A percentile compares a stretch with the other conserved stretches of the same genome.
These are phyloP conservation scores for Caenorhabditis virilis DNA, from an alignment of 2,888 invertebrate genomes.

Conservation along the genomic window DNA sequence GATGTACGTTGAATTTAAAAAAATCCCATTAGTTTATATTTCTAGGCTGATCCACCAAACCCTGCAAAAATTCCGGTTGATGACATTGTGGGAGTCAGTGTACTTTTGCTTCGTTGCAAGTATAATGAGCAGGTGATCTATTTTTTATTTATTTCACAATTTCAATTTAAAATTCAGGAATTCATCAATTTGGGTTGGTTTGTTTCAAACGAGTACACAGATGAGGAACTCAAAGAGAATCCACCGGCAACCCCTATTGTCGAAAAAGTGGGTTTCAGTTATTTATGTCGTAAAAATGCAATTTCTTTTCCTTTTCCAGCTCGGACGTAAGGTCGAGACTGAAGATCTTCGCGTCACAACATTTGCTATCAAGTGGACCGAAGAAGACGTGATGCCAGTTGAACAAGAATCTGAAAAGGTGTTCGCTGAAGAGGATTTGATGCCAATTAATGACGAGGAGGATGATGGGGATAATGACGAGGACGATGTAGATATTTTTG, in stretches of 20 bases:
- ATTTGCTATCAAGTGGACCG: constrained; percentile 72
- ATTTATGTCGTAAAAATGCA: constrained; percentile 1
- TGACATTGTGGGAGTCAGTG: constrained; percentile 96
- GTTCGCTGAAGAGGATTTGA: constrained; percentile 45
- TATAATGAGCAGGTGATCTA: constrained; percentile 53
- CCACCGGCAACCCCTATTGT: constrained; percentile 90
- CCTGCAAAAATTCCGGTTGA: constrained; percentile 89
- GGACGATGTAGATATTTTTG: constrained; percentile 9
- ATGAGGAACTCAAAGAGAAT: constrained; percentile 89
- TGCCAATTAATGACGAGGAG: constrained; percentile 45
- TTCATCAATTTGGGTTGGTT: constrained; percentile 98
- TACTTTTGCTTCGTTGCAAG: constrained; percentile 86
- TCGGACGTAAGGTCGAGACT: constrained; percentile 56
- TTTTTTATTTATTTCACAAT: neutral
- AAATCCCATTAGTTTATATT: neutral
- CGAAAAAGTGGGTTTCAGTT: no score
- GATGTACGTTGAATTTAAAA: constrained; percentile 74
- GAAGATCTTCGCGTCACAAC: constrained; percentile 72
- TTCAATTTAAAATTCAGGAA: constrained; percentile 72
- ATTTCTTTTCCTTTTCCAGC: constrained; percentile 21
- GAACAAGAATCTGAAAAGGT: constrained; percentile 32
- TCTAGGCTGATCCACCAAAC: constrained; percentile 90
- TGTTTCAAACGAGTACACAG: constrained; percentile 94
- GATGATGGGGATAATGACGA: constrained; percentile 37
- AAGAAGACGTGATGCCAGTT: constrained; percentile 51